Base-by-base conservation (phyloP, 1,140 invertebrate species). In the Mamestra configurata region DNA sequence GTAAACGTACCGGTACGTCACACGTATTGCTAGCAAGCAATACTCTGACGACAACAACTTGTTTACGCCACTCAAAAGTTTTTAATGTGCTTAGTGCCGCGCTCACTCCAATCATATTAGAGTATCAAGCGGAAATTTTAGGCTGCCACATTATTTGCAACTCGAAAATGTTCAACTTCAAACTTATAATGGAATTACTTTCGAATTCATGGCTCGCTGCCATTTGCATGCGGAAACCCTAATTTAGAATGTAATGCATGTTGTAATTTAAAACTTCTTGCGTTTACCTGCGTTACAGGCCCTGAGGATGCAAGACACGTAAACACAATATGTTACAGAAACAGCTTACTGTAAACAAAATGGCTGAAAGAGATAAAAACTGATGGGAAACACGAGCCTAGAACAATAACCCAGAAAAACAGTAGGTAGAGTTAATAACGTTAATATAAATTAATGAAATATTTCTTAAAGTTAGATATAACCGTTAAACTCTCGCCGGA, bases 171-270 rank as follows among this genome's bases (percentile, higher is more conserved):
- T 88, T 84, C 85, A 86, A 89, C 89, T 84, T 78, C 80, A 68
- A 92, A 94, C 87, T 92, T 92, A 88, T 92, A 93, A 93, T 94
- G 89, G 89, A 93, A 92, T 92, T 93, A 89, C 89, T 93, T 93
- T 93, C 87, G 87, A 91, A 92, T 91, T 90, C 89, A 91, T 89
- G 84, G 82, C 79, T 78, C 73, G 78, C 79, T 82, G 73, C 72
- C 76, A 81, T 73, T 75, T 85, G 84, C 83, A 88, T 87, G 79
- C 82, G 79, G 79, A 88, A 85, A 82, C 79, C 77, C 85, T 86
- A 83, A 84, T 88, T 91, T 88, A 77, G 73, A 79, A 83, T n/a
- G 80, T 82, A 75, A 70, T 59, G 61, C 37, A 73, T 78, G 78
- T 79, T 51, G 57, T 73, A 73, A 82, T 80, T 80, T 81, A 83